Evolutionary conservation across 1,140 invertebrate species (phyloP).

Genomic region (Drosophila repleta): DNA sequence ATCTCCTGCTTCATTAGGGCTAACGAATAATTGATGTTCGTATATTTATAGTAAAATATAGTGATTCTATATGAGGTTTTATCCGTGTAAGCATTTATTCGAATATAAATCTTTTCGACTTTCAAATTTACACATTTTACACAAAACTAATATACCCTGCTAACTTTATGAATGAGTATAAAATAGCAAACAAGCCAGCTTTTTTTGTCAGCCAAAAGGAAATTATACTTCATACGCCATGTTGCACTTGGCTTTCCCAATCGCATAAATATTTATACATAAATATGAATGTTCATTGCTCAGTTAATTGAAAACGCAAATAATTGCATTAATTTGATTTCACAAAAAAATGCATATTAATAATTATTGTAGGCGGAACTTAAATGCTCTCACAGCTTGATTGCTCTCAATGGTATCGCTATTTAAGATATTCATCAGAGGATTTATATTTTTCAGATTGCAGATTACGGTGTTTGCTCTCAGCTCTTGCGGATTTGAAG

Average conservation of each 20-base stretch:
- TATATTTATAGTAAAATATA: too few species aligned
- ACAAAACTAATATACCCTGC: too few species aligned
- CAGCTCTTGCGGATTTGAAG: background rate
- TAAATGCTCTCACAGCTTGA: conserved; percentile 30
- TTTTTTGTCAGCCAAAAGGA: conserved; percentile 44
- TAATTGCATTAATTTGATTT: conserved; percentile 67
- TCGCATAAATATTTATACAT: conserved; percentile 63
- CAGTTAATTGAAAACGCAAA: conserved; percentile 68
- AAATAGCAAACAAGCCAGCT: background rate
- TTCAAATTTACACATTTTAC: too few species aligned
- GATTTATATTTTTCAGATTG: too few species aligned
- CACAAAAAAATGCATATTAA: conserved; percentile 14
- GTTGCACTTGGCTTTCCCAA: conserved; percentile 34
- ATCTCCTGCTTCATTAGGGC: too few species aligned
- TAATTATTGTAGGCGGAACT: background rate
- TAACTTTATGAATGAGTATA: too few species aligned
- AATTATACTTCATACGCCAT: conserved; percentile 62
- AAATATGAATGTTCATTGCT: conserved; percentile 59
- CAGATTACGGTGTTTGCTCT: too few species aligned
- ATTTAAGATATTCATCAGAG: too few species aligned
- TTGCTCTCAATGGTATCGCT: background rate
- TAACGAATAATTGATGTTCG: too few species aligned
- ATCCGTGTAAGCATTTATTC: too few species aligned
- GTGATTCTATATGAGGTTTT: too few species aligned
- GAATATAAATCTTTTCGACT: too few species aligned